Conservation (phyloP, 2,888 invertebrate species). For the Harpalus rufipes region DNA sequence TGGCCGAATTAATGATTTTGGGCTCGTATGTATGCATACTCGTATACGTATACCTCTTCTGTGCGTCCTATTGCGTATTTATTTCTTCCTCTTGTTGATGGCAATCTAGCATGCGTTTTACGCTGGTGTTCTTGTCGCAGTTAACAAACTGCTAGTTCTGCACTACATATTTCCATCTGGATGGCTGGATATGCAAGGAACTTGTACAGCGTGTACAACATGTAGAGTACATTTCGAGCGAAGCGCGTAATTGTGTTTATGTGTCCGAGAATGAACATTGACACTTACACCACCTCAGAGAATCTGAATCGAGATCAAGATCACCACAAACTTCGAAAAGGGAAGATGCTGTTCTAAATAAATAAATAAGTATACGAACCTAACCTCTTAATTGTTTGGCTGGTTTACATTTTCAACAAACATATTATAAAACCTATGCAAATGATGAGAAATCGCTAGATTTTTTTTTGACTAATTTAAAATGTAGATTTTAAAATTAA, state of each 20-base stretch:
- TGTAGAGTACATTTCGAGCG: background rate
- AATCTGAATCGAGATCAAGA: background rate
- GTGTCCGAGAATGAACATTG: constrained; percentile 33
- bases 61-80: background rate
- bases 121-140: background rate
- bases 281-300: constrained; percentile 50
- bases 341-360: no score
- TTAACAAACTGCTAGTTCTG: background rate
- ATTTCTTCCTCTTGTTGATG: background rate
- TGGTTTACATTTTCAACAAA: no score
- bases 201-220: background rate
- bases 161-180: background rate
- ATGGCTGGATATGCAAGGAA: background rate
- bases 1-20: no score
- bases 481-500: no score
- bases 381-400: no score
- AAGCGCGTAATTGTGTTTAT: constrained; percentile 57
- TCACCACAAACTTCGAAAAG: no score
- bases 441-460: no score
- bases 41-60: no score
- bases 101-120: background rate
- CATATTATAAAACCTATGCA: no score
- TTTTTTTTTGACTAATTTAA: no score
- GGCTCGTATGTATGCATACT: no score
- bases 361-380: no score